Evolutionary conservation across 1,140 invertebrate genomes (phyloP), one percentile per base, ranked within the genome.

Genomic region (Eumeta japonica): DNA sequence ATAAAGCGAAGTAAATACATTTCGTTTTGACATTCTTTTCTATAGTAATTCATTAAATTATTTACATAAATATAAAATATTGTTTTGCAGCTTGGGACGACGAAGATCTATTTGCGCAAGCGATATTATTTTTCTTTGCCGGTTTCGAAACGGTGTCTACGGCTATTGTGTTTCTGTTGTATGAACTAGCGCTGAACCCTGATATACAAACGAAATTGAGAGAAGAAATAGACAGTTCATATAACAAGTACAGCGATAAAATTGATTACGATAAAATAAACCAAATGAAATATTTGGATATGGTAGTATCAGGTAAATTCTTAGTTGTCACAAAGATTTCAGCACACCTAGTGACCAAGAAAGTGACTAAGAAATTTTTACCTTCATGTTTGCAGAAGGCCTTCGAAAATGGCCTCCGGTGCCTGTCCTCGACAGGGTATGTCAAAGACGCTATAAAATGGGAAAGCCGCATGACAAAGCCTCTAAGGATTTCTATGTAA

Each of bases 131-230:
- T 47, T 54, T 68, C 34, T 34, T 81, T n/a, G 83, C 79, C 15
- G 82, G 82, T 17, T 86, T 80, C 46, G 86, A 88, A 19, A 83
- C 83, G 0, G 77, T 82, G 14, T 76, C 83, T 4, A 75, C 75
- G 1, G 73, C 78, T 0, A 67, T 86, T 41, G 54, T 72, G 0
- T 81, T 79, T 41, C 55, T 71, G 2, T 43, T 82, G 0, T 81
- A 81, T 46, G 77, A 81, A 41, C 50, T 89, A 37, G 82, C 83
- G 0, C 39, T 74, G 2, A 64, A 86, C 53, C 79, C 76, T 11
- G 75, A 81, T 0, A 55, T 83, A 1, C 85, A 88, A 45, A 61
- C 82, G 1, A 75, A 62, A 1, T 31, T 68, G 18, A 37, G 35
- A 1, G 24, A 43, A 9, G 63, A 65, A 33, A 63, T 65, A 3